Percentiles rank a stretch among this genome's conserved stretches.
These are phyloP conservation scores for Oscarella lobularis DNA, from an alignment of 37 sponge, comb jelly and placozoan genomes.

Conservation along the genomic window DNA sequence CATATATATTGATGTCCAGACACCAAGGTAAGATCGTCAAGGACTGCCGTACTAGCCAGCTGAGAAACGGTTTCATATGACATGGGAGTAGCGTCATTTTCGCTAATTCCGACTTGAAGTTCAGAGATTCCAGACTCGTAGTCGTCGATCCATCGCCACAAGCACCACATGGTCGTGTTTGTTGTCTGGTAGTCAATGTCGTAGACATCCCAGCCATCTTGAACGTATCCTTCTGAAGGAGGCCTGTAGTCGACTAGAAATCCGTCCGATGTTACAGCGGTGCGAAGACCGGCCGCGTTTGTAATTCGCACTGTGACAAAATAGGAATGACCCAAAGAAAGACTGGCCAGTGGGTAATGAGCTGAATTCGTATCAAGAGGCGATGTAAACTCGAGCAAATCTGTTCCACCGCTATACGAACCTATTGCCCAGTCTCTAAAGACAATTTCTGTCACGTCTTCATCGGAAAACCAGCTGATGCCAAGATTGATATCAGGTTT, in stretches of 20 bases:
- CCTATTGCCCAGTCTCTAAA: constrained; percentile 67
- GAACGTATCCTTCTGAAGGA: neutral
- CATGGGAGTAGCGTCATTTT: neutral
- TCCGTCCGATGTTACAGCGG: neutral
- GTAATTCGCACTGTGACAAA: constrained; percentile 40
- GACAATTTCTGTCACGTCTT: constrained; percentile 51
- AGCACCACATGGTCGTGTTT: neutral
- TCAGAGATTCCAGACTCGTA: neutral
- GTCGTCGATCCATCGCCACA: neutral
- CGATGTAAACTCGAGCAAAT: constrained; percentile 23
- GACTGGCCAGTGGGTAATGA: constrained; percentile 17
- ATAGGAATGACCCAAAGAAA: constrained; percentile 12
- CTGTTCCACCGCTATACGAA: constrained; percentile 12
- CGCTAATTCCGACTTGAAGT: neutral
- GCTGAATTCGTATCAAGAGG: constrained; percentile 8
- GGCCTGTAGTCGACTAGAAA: neutral
- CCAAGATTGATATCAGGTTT: constrained; percentile 6
- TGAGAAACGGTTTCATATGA: neutral
- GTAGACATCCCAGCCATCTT: neutral
- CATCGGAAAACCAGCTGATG: constrained; percentile 40
- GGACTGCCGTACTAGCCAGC: neutral
- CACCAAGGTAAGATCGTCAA: neutral
- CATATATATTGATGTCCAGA: neutral
- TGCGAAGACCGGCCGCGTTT: constrained; percentile 56
- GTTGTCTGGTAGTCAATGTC: neutral